phyloP scores from a whole-genome alignment of 2,797 vertebrate species.

The Hydrolagus colliei region DNA sequence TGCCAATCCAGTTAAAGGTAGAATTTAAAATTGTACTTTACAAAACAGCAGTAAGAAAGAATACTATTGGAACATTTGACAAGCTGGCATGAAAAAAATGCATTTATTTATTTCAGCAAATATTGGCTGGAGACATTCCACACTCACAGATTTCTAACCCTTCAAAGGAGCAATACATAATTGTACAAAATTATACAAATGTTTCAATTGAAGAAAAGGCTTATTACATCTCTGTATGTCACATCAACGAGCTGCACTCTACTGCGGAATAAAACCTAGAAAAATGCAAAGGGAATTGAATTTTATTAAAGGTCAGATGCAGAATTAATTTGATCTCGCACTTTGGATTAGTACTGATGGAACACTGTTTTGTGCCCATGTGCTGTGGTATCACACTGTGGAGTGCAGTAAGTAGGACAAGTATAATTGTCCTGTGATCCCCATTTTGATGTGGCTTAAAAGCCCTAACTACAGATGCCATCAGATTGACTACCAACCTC shows the following conservation, averaged over 20 bases:
- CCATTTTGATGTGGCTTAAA: neutral
- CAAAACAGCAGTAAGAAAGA: neutral
- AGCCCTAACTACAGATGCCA: neutral
- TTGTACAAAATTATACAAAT: neutral
- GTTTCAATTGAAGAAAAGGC: neutral
- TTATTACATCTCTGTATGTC: neutral
- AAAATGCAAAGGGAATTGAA: neutral
- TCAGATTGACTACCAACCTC: no score
- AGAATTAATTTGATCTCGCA: conserved; percentile 13
- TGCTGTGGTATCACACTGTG: neutral
- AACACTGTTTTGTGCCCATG: neutral
- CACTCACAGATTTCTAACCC: neutral
- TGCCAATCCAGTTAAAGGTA: no score
- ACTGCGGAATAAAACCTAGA: neutral
- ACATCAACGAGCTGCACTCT: neutral
- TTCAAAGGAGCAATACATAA: neutral
- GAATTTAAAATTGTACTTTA: no score
- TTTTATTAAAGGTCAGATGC: neutral
- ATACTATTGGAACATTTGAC: neutral
- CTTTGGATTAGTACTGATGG: neutral
- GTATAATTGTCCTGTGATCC: conserved; percentile 3
- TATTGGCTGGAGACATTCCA: neutral
- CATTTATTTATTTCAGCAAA: no score
- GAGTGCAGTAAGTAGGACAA: neutral
- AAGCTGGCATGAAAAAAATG: neutral